Evolutionary conservation across 2,888 invertebrate species (phyloP).

Genomic region (Bruchidius siliquastri): DNA sequence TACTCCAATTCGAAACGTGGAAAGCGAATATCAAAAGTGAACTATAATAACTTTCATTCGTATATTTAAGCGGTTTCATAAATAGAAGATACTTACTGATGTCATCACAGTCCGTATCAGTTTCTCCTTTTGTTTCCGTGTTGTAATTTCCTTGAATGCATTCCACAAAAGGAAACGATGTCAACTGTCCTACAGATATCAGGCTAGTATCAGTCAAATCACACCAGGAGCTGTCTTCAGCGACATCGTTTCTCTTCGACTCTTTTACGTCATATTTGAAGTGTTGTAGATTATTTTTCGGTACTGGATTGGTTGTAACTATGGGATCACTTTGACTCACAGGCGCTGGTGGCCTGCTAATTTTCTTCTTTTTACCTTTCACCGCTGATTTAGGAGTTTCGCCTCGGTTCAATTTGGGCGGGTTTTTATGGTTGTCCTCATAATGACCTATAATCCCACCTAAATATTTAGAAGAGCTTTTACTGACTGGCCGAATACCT

Average conservation of each 20-base stretch:
- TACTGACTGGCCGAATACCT: too few relatives aligned
- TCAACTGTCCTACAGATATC: conserved; percentile 5
- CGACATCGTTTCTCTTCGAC: neutral
- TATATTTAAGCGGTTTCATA: too few relatives aligned
- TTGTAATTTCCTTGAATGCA: neutral
- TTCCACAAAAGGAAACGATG: neutral
- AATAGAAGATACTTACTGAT: neutral
- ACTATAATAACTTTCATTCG: too few relatives aligned
- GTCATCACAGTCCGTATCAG: neutral
- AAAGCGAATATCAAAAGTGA: too few relatives aligned
- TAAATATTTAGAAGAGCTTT: too few relatives aligned
- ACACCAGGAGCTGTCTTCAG: conserved; percentile 28
- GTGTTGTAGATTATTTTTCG: neutral
- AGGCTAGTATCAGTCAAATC: conserved; percentile 24
- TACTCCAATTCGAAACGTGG: too few relatives aligned
- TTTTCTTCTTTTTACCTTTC: neutral
- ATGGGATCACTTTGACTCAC: neutral
- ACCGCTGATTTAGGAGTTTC: neutral
- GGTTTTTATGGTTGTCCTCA: neutral
- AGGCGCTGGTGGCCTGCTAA: neutral
- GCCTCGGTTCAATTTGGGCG: neutral
- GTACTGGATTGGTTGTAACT: neutral
- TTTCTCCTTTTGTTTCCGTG: neutral
- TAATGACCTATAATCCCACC: neutral
- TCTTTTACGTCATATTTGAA: neutral